These are phyloP conservation scores for Cyprinodon variegatus DNA, from an alignment of 2,113 vertebrate genomes.

Conservation along the genomic window DNA sequence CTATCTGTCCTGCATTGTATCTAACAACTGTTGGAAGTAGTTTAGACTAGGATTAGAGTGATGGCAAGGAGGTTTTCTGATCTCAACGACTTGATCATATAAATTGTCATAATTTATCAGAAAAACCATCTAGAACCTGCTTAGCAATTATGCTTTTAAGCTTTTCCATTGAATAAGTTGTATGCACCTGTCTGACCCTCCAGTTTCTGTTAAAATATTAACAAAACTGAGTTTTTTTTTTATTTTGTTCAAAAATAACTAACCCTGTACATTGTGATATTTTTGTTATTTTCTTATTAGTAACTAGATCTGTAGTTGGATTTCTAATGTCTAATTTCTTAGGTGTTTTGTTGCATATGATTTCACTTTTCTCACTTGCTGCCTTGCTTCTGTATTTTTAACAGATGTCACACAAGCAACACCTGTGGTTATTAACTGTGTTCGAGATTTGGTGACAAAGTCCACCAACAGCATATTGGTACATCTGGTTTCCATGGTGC, in stretches of 20 bases:
- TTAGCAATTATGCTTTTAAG: too few species aligned
- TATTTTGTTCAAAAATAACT: neutral
- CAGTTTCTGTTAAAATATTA: neutral
- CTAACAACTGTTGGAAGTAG: too few species aligned
- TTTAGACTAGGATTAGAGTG: too few species aligned
- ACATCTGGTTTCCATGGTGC: constrained; percentile 84
- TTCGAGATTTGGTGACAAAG: constrained; percentile 81
- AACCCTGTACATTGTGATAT: neutral
- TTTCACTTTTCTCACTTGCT: constrained; percentile 3
- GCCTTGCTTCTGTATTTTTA: constrained; percentile 16
- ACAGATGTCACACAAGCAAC: constrained; percentile 65
- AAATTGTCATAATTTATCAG: too few species aligned
- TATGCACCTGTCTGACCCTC: too few species aligned
- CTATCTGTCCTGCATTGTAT: too few species aligned
- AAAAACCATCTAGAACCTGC: too few species aligned
- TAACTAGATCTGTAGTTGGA: too few species aligned
- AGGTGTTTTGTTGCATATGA: neutral
- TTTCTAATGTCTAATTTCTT: neutral
- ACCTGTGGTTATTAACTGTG: constrained; percentile 79
- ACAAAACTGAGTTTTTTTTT: neutral
- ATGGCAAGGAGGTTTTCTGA: too few species aligned
- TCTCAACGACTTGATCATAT: too few species aligned
- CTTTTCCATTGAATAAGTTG: too few species aligned
- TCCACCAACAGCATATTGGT: constrained; percentile 80
- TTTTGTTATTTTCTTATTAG: too few species aligned